A percentile compares a stretch with the other conserved stretches of the same genome.
These are phyloP conservation scores for Tachyglossus aculeatus DNA, from an alignment of 2,797 vertebrate genomes.

Conservation along the genomic window DNA sequence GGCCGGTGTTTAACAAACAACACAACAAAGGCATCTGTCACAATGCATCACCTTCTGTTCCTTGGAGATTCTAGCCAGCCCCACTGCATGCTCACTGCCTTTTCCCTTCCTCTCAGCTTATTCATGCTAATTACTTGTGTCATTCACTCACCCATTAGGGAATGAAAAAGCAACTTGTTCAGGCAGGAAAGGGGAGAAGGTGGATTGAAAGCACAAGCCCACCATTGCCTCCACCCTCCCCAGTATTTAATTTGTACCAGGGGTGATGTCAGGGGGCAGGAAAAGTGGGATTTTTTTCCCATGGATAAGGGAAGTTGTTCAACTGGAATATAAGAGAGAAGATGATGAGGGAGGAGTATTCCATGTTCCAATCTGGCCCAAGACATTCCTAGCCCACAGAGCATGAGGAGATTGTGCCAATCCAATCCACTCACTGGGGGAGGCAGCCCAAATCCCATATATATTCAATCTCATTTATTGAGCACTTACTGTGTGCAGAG, in stretches of 20 bases:
- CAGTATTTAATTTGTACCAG: conserved; percentile 5
- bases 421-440: no score
- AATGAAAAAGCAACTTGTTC: conserved; percentile 34
- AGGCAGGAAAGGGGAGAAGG: conserved; percentile 28
- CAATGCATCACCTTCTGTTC: conserved; percentile 60
- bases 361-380: neutral
- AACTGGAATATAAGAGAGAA: neutral
- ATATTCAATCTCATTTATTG: no score
- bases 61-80: conserved; percentile 44
- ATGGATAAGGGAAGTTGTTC: neutral
- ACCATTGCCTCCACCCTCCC: neutral
- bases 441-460: no score
- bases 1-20: conserved; percentile 61
- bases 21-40: conserved; percentile 69
- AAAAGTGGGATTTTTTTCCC: neutral
- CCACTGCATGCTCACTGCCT: neutral
- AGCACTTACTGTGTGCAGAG: no score
- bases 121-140: conserved; percentile 54
- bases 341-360: neutral
- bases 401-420: no score
- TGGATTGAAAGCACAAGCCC: conserved; percentile 26
- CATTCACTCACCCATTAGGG: conserved; percentile 21
- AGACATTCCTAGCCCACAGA: no score
- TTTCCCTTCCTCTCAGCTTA: conserved; percentile 43
- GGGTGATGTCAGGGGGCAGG: neutral